Base-by-base conservation (phyloP, 2,113 vertebrate genomes). In the Symphodus melops region DNA sequence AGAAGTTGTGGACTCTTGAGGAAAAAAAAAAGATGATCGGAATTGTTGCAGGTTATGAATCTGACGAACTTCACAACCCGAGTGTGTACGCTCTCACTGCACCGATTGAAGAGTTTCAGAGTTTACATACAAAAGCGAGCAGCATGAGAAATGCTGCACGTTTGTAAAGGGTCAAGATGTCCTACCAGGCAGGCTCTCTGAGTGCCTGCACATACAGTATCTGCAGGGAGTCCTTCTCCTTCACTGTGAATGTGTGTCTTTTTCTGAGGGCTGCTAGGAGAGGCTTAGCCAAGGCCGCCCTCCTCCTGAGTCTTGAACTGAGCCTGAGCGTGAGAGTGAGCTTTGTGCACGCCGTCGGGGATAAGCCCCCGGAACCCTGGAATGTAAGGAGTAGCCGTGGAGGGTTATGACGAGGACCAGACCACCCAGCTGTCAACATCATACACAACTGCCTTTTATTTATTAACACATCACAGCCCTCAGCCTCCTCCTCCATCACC, bases 361-460 rank as follows among this genome's bases (percentile, higher is more conserved):
- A 92, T 91, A 93, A 92, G 86, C 91, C 84, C 88, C 88, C 72
- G 86, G 88, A 33, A 89, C 88, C 79, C 89, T 82, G 93, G 93
- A 94, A 95, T 95, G 93, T 91, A 87, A 94, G 93, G 93, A 93
- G 93, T 93, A 90, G 87, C 90, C 72, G 51, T 83, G 88, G 79
- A 92, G 87, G 89, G 91, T 91, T 94, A 91, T 92, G 92, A 92
- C 84, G 90, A 92, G 91, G 88, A 90, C 44, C 93, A 94, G 94
- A 94, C 92, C 94, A 93, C 93, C 92, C 90, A 74, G 90, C 92
- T 91, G 93, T 92, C 92, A 94, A 86, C 91, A 87, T 91, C 88
- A 86, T 88, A 92, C 90, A 92, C 88, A 93, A 91, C 91, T 85
- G 88, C 83, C 85, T 89, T 90, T 90, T 92, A 92, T 93, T 94